Base-by-base conservation (phyloP, 1,140 invertebrate species). In the Pinna nobilis region DNA sequence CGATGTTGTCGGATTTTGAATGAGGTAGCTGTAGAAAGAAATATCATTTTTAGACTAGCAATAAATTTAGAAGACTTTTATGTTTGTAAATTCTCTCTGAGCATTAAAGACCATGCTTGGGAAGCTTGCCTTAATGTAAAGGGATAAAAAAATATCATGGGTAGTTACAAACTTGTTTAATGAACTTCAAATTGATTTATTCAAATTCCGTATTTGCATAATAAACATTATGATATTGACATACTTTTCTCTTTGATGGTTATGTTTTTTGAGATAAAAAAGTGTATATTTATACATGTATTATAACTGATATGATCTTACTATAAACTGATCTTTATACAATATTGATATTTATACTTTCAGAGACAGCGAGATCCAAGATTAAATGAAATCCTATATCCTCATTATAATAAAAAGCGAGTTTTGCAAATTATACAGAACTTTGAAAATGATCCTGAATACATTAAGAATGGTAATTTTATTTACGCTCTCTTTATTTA, bases 371-470 rank as follows among this genome's bases (percentile, higher is more conserved):
- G 98, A 70, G 98, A 99, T 92, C 98, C 98, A 3, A 92, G 98
- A 39, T 92, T 99, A 55, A 99, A 99, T 90, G 98, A 99, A 92
- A 99, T 99, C 87, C 91, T 99, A 13, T 99, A 97, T 90, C 98
- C 98, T 3, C 92, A 98, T 35, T 99, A 99, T 86, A 97, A 99
- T 86, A 95, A 97, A 79, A 97, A 97, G 86, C 91, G 98, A 83
- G 96, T 96, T 6, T 89, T 92, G 55, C 96, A 99, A 89, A 97
- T 99, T 78, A 97, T 99, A 79, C 93, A 93, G 60, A 95, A 94
- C 53, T 99, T 99, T 87, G 98, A 99, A 89, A 92, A 94, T 82
- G 94, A 97, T 85, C 93, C 95, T 81, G 93, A 94, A 47, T 93
- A 93, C 28, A 92, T 92, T 79, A 93, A 91, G 82, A 92, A 93